A percentile compares a stretch with the other conserved stretches of the same genome.
Conservation (phyloP, 2,797 vertebrate genomes). For the Rhyacichthys aspro region DNA sequence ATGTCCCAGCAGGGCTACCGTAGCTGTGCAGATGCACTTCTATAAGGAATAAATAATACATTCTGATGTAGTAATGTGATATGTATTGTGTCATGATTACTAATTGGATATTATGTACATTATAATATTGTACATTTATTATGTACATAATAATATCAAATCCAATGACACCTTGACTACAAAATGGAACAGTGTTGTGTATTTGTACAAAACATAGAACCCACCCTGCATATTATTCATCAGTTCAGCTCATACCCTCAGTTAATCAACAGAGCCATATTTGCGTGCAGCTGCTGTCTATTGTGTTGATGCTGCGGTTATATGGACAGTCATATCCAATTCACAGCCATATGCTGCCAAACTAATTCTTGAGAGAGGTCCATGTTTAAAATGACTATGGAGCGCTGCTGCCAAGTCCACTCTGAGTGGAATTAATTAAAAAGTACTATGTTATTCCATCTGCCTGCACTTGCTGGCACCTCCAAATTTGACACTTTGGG, state of each 20-base stretch:
- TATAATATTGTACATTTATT: no score
- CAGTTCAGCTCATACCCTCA: constrained; percentile 45
- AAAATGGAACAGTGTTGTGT: no score
- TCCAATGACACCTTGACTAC: no score
- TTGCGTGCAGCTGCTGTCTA: constrained; percentile 59
- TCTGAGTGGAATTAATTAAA: constrained; percentile 66
- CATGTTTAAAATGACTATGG: constrained; percentile 57
- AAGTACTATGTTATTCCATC: constrained; percentile 55
- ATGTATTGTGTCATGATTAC: no score
- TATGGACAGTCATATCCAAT: constrained; percentile 42
- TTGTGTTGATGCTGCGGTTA: constrained; percentile 44
- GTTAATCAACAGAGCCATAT: constrained; percentile 47
- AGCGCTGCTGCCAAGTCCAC: constrained; percentile 50
- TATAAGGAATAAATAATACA: no score
- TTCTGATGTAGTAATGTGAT: no score
- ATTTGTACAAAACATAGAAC: no score
- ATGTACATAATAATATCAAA: no score
- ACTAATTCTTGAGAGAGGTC: constrained; percentile 56
- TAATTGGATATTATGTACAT: no score
- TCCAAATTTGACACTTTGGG: constrained; percentile 14
- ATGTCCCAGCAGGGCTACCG: no score
- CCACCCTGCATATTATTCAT: constrained; percentile 60
- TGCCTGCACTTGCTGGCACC: constrained; percentile 40
- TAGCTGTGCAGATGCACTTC: no score
- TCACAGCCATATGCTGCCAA: constrained; percentile 60